Conservation (phyloP, 2,113 vertebrate genomes). For the Cettia cetti region DNA sequence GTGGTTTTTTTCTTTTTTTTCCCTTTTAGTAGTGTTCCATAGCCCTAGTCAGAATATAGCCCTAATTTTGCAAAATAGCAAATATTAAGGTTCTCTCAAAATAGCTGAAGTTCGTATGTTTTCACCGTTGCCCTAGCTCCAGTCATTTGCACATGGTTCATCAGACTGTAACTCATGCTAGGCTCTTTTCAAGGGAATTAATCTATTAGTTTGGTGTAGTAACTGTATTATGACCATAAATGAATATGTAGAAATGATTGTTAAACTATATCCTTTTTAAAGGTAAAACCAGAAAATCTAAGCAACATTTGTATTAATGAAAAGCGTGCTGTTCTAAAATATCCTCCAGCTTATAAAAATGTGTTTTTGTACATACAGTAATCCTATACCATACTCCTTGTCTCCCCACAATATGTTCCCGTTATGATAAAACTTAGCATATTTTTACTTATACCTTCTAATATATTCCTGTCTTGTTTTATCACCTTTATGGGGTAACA, state of each 20-base stretch:
- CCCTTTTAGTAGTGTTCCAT: neutral
- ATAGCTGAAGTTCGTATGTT: neutral
- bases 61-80: neutral
- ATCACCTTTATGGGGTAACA: neutral
- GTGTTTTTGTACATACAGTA: neutral
- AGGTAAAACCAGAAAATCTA: neutral
- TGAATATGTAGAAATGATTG: neutral
- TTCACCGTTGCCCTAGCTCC: neutral
- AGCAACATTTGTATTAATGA: neutral
- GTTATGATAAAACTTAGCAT: neutral
- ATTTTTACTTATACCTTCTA: neutral
- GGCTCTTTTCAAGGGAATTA: neutral
- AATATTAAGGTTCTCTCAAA: neutral
- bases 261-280: neutral
- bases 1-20: neutral
- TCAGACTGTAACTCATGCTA: neutral
- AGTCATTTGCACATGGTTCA: neutral
- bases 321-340: neutral
- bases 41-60: neutral
- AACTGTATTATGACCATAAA: neutral
- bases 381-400: neutral
- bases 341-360: neutral
- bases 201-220: neutral
- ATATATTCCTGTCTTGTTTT: neutral
- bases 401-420: neutral